These are phyloP conservation scores for Lycocerus yunnanus DNA, from an alignment of 2,888 invertebrate genomes.

Conservation along the genomic window DNA sequence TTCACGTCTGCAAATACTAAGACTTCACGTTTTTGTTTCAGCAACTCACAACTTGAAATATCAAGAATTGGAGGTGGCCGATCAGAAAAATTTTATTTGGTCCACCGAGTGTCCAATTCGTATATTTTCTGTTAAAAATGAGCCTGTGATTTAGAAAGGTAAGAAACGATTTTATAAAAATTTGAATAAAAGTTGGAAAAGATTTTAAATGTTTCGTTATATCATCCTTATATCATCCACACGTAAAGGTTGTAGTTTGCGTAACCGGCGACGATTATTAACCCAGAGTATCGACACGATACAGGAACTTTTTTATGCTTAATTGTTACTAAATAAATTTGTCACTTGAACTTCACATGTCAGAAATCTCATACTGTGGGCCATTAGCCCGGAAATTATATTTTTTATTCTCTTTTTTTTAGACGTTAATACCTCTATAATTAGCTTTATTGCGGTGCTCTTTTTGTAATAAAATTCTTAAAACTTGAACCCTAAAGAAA, in stretches of 20 bases:
- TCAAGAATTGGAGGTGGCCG: slow-evolving; percentile 35
- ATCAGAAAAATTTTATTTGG: slow-evolving; percentile 43
- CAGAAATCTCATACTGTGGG: background rate
- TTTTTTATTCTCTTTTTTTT: background rate
- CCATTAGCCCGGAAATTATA: background rate
- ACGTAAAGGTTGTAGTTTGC: too few relatives aligned
- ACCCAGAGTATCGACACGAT: too few relatives aligned
- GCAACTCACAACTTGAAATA: slow-evolving; percentile 27
- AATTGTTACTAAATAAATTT: background rate
- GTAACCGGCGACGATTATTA: too few relatives aligned
- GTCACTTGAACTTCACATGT: background rate
- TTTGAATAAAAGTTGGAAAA: background rate
- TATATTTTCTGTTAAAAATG: slow-evolving; percentile 22
- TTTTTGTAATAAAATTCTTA: background rate
- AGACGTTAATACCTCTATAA: background rate
- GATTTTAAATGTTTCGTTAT: background rate
- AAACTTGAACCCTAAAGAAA: background rate
- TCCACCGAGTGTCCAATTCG: slow-evolving; percentile 38
- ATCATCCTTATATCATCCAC: too few relatives aligned
- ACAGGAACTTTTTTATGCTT: too few relatives aligned
- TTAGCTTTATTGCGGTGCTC: background rate
- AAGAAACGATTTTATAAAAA: background rate
- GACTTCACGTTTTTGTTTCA: slow-evolving; percentile 18
- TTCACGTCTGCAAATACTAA: background rate
- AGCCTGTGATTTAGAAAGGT: background rate